These are phyloP conservation scores for Okapia johnstoni DNA, from an alignment of 2,113 vertebrate species.

Conservation along the genomic window DNA sequence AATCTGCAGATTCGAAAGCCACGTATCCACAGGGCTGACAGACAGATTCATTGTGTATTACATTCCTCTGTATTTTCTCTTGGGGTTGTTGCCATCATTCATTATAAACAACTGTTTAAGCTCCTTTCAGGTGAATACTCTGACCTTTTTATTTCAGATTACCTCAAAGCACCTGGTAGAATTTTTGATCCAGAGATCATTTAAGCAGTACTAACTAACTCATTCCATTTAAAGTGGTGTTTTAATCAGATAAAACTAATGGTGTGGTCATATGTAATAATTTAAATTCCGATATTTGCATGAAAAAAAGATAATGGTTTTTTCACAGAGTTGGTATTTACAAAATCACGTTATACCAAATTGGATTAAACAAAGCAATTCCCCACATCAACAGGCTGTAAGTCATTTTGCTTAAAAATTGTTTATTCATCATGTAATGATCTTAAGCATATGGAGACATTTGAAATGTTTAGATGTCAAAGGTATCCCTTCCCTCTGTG, in stretches of 20 bases:
- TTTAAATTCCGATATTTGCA: neutral
- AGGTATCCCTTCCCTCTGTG: neutral
- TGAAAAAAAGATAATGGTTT: neutral
- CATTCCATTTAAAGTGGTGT: neutral
- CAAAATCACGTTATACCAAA: neutral
- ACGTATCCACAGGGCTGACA: neutral
- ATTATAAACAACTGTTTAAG: neutral
- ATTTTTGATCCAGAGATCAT: neutral
- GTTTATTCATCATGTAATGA: neutral
- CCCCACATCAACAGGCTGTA: neutral
- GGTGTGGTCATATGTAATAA: neutral
- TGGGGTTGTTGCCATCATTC: neutral
- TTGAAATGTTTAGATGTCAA: neutral
- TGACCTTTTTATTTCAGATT: neutral
- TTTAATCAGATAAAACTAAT: constrained; percentile 6
- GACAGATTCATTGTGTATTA: neutral
- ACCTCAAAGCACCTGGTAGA: neutral
- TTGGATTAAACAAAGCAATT: neutral
- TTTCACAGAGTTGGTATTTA: neutral
- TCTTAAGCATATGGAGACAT: neutral
- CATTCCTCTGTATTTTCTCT: neutral
- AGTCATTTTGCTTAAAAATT: neutral
- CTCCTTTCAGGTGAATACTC: neutral
- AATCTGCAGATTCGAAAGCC: neutral
- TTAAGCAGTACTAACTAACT: neutral